phyloP scores from a whole-genome alignment of 2,113 vertebrate species.

The Petrocephalus zakoni region DNA sequence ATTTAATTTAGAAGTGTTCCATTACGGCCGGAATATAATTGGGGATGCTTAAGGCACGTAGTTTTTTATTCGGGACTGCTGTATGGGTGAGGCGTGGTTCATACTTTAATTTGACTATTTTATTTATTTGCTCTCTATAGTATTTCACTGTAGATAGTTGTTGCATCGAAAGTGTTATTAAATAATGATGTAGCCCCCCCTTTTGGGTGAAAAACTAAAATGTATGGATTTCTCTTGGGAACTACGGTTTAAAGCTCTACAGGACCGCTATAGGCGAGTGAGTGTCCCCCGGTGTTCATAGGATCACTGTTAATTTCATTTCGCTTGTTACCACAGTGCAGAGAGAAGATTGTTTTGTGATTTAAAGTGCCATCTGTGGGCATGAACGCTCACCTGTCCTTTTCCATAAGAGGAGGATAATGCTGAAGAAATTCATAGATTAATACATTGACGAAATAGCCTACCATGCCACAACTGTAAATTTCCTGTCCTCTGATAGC shows the following conservation, averaged over 20 bases:
- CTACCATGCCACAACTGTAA: not conserved
- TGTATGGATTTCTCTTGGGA: not conserved
- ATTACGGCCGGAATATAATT: not conserved
- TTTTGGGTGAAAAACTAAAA: not conserved
- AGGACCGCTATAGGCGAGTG: not conserved
- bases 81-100: constrained; percentile 6
- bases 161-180: not conserved
- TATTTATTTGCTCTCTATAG: not conserved
- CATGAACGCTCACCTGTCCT: not conserved
- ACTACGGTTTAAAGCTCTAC: not conserved
- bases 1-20: not conserved
- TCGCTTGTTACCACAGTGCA: not conserved
- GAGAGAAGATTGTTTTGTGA: not conserved
- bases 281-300: not conserved
- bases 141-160: not conserved
- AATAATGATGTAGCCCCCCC: not conserved
- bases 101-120: not conserved
- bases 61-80: not conserved
- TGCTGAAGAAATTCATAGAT: not conserved
- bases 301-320: not conserved
- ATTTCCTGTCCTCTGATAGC: not conserved
- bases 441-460: not conserved
- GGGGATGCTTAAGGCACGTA: not conserved
- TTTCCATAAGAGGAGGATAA: not conserved
- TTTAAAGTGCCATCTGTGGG: not conserved